Evolutionary conservation across 2,797 vertebrate species (phyloP).

Genomic region (Hybognathus amarus): DNA sequence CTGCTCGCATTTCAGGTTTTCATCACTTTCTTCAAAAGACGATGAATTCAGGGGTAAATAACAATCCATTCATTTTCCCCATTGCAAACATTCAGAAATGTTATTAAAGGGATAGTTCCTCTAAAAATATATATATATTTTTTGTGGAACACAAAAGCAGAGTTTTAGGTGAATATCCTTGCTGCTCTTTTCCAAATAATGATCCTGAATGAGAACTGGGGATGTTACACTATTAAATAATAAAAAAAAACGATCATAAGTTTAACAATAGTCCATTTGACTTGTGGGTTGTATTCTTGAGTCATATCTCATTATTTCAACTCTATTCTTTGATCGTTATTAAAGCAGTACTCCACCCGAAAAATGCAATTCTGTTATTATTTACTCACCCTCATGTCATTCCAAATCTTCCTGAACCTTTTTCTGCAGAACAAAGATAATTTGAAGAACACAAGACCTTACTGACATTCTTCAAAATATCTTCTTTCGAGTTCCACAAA

Average conservation of each 20-base stretch:
- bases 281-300: neutral
- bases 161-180: neutral
- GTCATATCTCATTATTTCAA: neutral
- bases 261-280: neutral
- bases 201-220: neutral
- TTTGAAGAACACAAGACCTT: neutral
- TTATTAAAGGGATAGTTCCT: neutral
- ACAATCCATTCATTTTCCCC: neutral
- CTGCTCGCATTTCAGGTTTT: neutral
- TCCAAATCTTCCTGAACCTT: neutral
- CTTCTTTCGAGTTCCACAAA: neutral
- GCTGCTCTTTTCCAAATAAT: neutral
- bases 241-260: neutral
- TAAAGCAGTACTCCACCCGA: neutral
- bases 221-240: neutral
- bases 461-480: neutral
- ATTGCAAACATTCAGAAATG: neutral
- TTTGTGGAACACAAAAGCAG: neutral
- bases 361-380: neutral
- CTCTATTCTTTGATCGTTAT: neutral
- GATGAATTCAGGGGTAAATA: neutral
- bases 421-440: neutral
- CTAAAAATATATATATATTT: no score
- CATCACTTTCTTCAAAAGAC: neutral
- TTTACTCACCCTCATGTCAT: neutral